phyloP scores from a whole-genome alignment of 2,888 invertebrate genomes.

The Camponotus fellah region DNA sequence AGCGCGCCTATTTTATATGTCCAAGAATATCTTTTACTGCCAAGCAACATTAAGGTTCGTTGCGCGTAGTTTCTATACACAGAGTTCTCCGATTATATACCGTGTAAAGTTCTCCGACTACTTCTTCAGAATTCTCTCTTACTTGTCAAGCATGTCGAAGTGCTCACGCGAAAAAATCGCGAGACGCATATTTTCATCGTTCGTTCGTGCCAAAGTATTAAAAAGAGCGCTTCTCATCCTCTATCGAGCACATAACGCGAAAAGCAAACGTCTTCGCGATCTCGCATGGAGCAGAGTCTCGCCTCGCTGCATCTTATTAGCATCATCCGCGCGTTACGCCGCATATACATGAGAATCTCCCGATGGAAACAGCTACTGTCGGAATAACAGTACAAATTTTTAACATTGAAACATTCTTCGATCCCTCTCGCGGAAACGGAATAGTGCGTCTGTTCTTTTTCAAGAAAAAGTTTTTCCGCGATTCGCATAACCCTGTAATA shows the following conservation, averaged over 20 bases:
- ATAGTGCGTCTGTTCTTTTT: neutral
- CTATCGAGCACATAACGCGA: conserved; percentile 12
- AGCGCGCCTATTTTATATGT: neutral
- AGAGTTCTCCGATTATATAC: neutral
- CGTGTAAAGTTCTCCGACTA: neutral
- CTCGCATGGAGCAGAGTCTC: conserved; percentile 48
- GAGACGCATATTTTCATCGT: conserved; percentile 13
- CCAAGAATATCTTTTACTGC: neutral
- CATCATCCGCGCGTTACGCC: conserved; percentile 51
- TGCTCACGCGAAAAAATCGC: conserved; percentile 9
- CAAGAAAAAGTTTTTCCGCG: neutral
- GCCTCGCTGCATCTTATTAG: conserved; percentile 59
- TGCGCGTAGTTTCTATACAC: neutral
- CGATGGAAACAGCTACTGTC: conserved; percentile 33
- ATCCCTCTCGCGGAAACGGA: conserved; percentile 10
- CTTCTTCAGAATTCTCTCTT: neutral
- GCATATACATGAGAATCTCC: conserved; percentile 37
- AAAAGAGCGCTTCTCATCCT: conserved; percentile 14
- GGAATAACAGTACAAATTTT: conserved; percentile 49
- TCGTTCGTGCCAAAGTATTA: conserved; percentile 9
- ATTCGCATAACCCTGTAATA: neutral
- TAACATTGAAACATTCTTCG: conserved; percentile 24
- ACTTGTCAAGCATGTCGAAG: conserved; percentile 8
- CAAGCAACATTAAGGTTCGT: neutral
- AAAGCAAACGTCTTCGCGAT: conserved; percentile 46